Evolutionary conservation across 2,888 invertebrate species (phyloP), one percentile per base, ranked within the genome.

Genomic region (Thymelicus sylvestris): DNA sequence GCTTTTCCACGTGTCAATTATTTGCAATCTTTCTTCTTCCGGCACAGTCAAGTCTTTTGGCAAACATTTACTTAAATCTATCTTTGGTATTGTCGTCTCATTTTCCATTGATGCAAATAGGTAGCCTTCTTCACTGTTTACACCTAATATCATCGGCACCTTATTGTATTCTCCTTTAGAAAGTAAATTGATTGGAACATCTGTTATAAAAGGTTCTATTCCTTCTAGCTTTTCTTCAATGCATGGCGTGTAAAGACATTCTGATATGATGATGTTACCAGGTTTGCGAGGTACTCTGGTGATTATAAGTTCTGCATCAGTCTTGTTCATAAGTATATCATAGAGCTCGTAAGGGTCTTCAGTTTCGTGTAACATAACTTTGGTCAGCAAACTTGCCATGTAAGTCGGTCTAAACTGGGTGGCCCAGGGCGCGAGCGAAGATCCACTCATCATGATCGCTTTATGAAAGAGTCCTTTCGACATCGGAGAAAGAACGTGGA

Each of bases 391-490:
- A 74, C 86, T 87, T 0, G 91, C 89, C 77, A 86, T 77, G 44
- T 82, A 85, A 2, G 87, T 74, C 0, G 91, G 90, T 39, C 82
- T 83, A 65, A 80, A 88, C 72, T 92, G 91, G n/a, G 83, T 76
- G 0, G 86, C 83, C 91, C 91, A 93, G 0, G 86, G 73, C 0
- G 82, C 77, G 1, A 90, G 67, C 0, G 91, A 83, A 0, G 92
- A 92, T 2, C 92, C 92, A 73, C 92, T 92, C 71, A 92, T 88
- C 38, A 85, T 75, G 13, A 93, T 91, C 0, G 86, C 92, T 79
- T 84, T 90, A 59, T 91, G 89, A 66, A 92, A 93, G 0, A 91
- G 77, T 0, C 90, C 91, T 75, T 83, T 88, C 0, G 92, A 87
- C 88, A 89, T 88, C 0, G 86, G 86, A 3, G 92, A 92, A 0